phyloP scores from a whole-genome alignment of 2,888 invertebrate genomes.

The Pycnomerus fuliginosus region DNA sequence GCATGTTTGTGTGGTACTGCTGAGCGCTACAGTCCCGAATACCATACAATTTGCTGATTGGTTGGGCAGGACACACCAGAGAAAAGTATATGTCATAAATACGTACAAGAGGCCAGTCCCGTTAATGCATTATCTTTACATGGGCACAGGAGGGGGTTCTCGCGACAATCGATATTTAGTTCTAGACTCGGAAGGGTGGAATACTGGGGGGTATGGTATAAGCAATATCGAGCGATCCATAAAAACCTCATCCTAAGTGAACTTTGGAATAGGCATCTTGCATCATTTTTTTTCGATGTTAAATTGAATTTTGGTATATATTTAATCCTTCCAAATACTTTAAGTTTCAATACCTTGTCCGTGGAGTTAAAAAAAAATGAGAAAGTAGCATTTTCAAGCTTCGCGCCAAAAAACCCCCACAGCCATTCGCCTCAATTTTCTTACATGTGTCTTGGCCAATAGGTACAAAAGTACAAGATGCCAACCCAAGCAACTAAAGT shows the following conservation, averaged over 20 bases:
- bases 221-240: too few species aligned
- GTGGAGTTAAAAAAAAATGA: too few species aligned
- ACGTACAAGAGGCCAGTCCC: conserved; percentile 94
- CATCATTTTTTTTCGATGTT: too few species aligned
- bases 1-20: conserved; percentile 93
- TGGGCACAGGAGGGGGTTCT: conserved; percentile 74
- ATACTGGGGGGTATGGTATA: conserved; percentile 66
- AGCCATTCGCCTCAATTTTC: too few species aligned
- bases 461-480: too few species aligned
- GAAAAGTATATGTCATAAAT: conserved; percentile 90
- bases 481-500: too few species aligned
- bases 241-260: conserved; percentile 1
- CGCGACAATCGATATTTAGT: conserved; percentile 76
- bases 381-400: neutral
- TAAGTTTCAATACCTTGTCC: too few species aligned
- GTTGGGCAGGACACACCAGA: conserved; percentile 84
- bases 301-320: too few species aligned
- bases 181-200: conserved; percentile 77
- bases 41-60: conserved; percentile 93
- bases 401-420: neutral
- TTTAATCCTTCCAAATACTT: too few species aligned
- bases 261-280: neutral
- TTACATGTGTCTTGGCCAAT: too few species aligned
- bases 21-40: conserved; percentile 98
- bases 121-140: conserved; percentile 90